phyloP scores from a whole-genome alignment of 2,113 vertebrate species.

The Centropus bengalensis region DNA sequence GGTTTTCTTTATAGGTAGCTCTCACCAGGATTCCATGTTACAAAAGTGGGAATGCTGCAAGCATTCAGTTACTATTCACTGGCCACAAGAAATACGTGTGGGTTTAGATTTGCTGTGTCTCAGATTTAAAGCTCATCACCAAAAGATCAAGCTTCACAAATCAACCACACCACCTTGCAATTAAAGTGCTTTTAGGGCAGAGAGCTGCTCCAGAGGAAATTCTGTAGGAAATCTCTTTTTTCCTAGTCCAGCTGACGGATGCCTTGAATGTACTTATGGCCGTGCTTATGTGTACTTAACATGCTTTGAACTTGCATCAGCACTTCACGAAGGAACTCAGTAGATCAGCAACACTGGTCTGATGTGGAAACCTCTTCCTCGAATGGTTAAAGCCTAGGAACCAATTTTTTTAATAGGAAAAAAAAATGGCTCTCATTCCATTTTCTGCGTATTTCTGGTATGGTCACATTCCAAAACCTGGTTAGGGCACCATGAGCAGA shows the following conservation, averaged over 20 bases:
- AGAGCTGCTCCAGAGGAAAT: neutral
- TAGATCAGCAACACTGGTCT: neutral
- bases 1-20: neutral
- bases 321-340: constrained; percentile 31
- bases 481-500: neutral
- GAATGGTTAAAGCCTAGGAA: neutral
- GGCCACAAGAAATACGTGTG: neutral
- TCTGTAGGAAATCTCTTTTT: neutral
- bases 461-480: neutral
- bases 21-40: neutral
- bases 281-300: neutral
- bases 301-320: neutral
- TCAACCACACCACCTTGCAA: neutral
- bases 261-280: neutral
- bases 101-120: constrained; percentile 6
- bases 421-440: neutral
- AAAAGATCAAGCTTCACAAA: neutral
- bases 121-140: neutral
- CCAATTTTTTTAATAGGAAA: neutral
- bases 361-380: neutral
- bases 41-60: neutral
- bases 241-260: neutral
- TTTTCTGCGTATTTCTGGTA: neutral
- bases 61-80: neutral
- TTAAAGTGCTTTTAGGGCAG: neutral